Percentiles rank a stretch among this genome's conserved stretches.
phyloP scores from a whole-genome alignment of 2,888 invertebrate species.

The Drosophila rellima region DNA sequence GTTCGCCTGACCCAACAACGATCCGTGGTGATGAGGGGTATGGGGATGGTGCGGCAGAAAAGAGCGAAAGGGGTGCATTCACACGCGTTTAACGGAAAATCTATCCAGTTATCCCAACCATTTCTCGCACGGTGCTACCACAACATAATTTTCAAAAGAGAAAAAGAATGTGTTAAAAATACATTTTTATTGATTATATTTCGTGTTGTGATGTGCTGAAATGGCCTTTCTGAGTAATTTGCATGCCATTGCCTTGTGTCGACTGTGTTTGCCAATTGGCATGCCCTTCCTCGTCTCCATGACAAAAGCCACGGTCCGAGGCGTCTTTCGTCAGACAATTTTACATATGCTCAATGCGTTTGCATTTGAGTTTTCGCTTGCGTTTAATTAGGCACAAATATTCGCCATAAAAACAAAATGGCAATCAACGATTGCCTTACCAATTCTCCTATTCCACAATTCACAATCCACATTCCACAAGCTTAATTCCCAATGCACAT shows the following conservation, averaged over 20 bases:
- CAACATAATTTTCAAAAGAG: conserved; percentile 44
- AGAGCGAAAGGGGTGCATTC: conserved; percentile 63
- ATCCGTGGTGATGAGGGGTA: background rate
- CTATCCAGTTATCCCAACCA: conserved; percentile 14
- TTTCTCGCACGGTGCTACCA: conserved; percentile 10
- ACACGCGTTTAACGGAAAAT: conserved; percentile 63
- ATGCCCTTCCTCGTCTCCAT: conserved; percentile 33
- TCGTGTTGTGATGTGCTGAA: conserved; percentile 32
- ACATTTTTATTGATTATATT: conserved; percentile 62
- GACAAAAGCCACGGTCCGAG: conserved; percentile 57
- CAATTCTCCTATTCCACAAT: conserved; percentile 24
- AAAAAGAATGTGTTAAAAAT: conserved; percentile 57
- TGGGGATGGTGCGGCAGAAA: background rate
- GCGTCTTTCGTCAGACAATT: conserved; percentile 35
- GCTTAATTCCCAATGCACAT: conserved; percentile 7
- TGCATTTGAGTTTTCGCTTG: conserved; percentile 13
- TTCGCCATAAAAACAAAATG: conserved; percentile 48
- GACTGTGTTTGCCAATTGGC: conserved; percentile 41
- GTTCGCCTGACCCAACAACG: conserved; percentile 10
- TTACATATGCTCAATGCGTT: conserved; percentile 65
- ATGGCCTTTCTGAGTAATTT: conserved; percentile 70
- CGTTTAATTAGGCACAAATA: conserved; percentile 69
- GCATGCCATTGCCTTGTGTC: conserved; percentile 61
- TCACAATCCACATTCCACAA: background rate
- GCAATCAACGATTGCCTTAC: conserved; percentile 33